phyloP scores from a whole-genome alignment of 2,797 vertebrate genomes.

The Muscicapa comitata region DNA sequence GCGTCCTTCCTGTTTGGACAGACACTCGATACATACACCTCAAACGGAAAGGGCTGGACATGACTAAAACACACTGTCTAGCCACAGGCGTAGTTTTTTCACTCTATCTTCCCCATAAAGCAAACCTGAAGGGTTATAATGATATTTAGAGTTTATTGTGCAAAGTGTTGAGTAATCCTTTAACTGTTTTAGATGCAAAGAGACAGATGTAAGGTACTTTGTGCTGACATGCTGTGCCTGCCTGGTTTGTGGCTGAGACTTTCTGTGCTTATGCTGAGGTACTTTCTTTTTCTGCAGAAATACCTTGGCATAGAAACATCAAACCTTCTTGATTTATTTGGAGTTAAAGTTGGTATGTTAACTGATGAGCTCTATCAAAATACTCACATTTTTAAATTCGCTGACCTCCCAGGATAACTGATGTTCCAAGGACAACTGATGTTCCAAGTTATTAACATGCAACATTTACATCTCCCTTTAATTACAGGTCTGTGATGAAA shows the following conservation, averaged over 20 bases:
- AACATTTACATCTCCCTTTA: constrained; percentile 12
- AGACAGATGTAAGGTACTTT: not conserved
- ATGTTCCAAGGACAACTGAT: not conserved
- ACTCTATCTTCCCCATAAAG: rapidly evolving
- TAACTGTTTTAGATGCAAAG: not conserved
- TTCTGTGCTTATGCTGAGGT: not conserved
- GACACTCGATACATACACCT: constrained; percentile 37
- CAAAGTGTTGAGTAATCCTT: not conserved
- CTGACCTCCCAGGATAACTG: not conserved
- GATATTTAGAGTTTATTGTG: not conserved
- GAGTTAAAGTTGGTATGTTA: not conserved
- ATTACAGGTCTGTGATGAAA: constrained; percentile 16
- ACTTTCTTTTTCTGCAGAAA: not conserved
- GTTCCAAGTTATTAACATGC: not conserved
- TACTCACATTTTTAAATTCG: not conserved
- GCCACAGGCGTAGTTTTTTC: not conserved
- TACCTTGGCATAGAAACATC: not conserved
- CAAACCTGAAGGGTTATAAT: not conserved
- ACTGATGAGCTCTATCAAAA: constrained; percentile 27
- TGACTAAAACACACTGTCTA: not conserved
- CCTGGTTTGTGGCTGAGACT: not conserved
- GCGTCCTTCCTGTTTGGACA: constrained; percentile 44
- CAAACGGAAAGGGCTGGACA: constrained; percentile 1
- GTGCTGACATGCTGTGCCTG: not conserved
- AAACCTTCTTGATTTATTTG: not conserved